A percentile compares a stretch with the other conserved stretches of the same genome.
Conservation (phyloP, 2,113 vertebrate genomes). For the Tonatia bakeri region DNA sequence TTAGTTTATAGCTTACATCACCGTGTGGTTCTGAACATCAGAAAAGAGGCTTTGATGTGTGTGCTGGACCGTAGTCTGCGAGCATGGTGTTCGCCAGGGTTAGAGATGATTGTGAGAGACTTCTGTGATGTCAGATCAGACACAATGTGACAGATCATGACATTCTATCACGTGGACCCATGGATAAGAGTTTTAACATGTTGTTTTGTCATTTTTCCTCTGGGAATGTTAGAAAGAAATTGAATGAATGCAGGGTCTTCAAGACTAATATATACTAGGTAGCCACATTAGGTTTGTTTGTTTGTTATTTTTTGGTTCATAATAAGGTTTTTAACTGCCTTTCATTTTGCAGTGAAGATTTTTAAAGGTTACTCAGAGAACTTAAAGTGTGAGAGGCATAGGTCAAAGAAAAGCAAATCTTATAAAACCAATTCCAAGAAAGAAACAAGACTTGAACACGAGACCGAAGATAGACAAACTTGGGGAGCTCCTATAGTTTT, state of each 20-base stretch:
- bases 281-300: not conserved
- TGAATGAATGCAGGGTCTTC: conserved; percentile 37
- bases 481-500: too few species aligned
- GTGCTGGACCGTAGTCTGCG: not conserved
- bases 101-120: not conserved
- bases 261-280: not conserved
- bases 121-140: conserved; percentile 19
- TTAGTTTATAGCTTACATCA: not conserved
- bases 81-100: not conserved
- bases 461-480: not conserved
- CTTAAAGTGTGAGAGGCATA: not conserved
- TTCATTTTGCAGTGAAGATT: not conserved
- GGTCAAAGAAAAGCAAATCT: conserved; percentile 7
- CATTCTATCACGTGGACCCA: conserved; percentile 17
- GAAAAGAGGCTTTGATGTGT: not conserved
- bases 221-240: conserved; percentile 49
- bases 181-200: not conserved
- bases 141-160: conserved; percentile 15
- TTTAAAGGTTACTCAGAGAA: not conserved
- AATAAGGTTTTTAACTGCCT: not conserved
- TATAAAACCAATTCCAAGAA: conserved; percentile 12
- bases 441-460: not conserved
- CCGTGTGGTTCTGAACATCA: not conserved
- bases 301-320: not conserved
- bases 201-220: conserved; percentile 36